Percentiles rank a stretch among this genome's conserved stretches.
Conservation (phyloP, 2,113 vertebrate genomes). For the Phrynocephalus versicolor region DNA sequence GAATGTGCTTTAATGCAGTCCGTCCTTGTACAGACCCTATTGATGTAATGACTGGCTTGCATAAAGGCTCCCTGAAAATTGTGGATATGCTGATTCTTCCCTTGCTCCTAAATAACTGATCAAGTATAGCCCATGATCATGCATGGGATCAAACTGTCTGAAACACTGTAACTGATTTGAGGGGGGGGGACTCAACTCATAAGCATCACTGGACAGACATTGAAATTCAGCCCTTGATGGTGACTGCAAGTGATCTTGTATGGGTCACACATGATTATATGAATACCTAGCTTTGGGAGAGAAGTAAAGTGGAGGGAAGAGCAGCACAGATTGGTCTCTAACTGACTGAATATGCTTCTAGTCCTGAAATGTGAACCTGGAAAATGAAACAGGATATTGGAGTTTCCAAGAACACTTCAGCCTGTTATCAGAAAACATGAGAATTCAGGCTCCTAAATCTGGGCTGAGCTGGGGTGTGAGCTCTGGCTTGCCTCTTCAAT, state of each 20-base stretch:
- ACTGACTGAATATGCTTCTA: conserved; percentile 1
- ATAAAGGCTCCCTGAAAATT: background rate
- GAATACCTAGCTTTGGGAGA: background rate
- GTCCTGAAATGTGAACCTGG: background rate
- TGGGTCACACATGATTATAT: background rate
- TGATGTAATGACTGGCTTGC: background rate
- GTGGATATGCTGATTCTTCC: background rate
- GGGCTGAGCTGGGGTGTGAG: background rate
- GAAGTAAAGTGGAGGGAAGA: background rate
- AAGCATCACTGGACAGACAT: background rate
- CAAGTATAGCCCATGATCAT: background rate
- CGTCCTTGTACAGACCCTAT: background rate
- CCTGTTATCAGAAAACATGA: background rate
- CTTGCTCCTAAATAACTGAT: background rate
- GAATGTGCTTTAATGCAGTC: background rate
- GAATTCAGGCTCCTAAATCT: background rate
- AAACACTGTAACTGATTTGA: background rate
- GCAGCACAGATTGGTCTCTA: background rate
- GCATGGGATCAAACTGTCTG: background rate
- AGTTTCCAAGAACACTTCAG: background rate
- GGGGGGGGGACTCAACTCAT: background rate
- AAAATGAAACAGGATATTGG: background rate
- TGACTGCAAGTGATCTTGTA: background rate
- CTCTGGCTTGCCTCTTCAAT: background rate
- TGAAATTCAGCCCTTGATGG: no score